Percentiles rank a stretch among this genome's conserved stretches.
These are phyloP conservation scores for Odocoileus hemionus DNA, from an alignment of 2,113 vertebrate species.

Conservation along the genomic window DNA sequence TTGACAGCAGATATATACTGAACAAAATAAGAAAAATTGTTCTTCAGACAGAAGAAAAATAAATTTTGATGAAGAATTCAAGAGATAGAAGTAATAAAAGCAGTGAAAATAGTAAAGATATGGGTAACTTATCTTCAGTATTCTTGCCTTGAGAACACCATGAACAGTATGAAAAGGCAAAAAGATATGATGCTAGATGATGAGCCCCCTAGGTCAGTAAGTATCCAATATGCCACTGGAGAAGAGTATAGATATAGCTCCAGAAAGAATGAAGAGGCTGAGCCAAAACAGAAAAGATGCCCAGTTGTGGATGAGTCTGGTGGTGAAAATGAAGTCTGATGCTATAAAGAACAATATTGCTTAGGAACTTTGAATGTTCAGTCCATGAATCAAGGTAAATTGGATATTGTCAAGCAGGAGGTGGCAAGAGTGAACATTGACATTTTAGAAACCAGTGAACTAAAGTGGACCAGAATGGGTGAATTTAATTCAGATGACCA, in stretches of 20 bases:
- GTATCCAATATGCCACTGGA: background rate
- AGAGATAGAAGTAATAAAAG: background rate
- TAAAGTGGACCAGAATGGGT: background rate
- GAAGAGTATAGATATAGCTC: background rate
- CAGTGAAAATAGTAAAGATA: background rate
- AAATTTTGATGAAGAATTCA: background rate
- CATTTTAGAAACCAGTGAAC: background rate
- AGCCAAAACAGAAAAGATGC: rapidly evolving
- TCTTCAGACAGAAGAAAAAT: background rate
- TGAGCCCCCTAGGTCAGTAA: background rate
- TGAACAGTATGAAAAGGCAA: background rate
- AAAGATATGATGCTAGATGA: background rate
- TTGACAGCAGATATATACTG: background rate
- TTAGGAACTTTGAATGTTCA: background rate
- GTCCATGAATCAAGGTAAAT: background rate
- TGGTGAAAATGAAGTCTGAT: background rate
- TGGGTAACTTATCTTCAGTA: background rate
- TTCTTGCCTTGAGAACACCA: background rate
- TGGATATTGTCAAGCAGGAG: background rate
- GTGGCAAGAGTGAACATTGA: background rate
- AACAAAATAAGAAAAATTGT: background rate
- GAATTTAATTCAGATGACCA: background rate
- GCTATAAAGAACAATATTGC: background rate
- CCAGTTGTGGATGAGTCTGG: background rate
- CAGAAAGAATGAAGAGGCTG: background rate